These are phyloP conservation scores for Nesometra sesokonis DNA, from an alignment of 35 echinoderm and acorn worm species.

Conservation along the genomic window DNA sequence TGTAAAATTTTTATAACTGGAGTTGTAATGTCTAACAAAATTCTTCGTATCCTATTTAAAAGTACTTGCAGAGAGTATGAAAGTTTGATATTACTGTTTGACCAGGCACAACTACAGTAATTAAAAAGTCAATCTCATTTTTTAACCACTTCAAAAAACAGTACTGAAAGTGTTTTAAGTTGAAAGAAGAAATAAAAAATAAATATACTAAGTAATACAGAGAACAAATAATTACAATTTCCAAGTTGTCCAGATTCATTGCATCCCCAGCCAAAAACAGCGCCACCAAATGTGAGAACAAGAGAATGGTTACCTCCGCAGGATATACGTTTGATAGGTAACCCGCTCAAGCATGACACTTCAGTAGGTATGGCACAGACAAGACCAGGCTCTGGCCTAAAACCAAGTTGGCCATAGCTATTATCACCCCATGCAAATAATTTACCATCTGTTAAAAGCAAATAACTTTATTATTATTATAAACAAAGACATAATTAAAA, in stretches of 20 bases:
- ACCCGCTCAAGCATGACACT: conserved; percentile 21
- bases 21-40: too few relatives aligned
- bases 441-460: conserved; percentile 38
- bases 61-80: too few relatives aligned
- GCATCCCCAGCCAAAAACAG: conserved; percentile 83
- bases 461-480: neutral
- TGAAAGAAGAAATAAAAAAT: too few relatives aligned
- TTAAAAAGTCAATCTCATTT: too few relatives aligned
- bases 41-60: too few relatives aligned
- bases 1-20: too few relatives aligned
- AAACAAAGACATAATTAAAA: too few relatives aligned
- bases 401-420: conserved; percentile 53
- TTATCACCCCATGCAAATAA: conserved; percentile 82
- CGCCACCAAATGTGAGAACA: conserved; percentile 42
- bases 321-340: conserved; percentile 54
- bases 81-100: too few relatives aligned
- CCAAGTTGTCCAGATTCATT: conserved; percentile 82
- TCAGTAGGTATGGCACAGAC: conserved; percentile 17
- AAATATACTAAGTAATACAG: too few relatives aligned
- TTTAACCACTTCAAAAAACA: too few relatives aligned
- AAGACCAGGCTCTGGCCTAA: neutral
- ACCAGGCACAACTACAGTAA: too few relatives aligned
- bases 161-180: too few relatives aligned
- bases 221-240: conserved; percentile 19
- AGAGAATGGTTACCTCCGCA: conserved; percentile 73